Percentiles rank a stretch among this genome's conserved stretches.
Evolutionary conservation across 2,797 vertebrate genomes (phyloP).

Genomic region (Intellagama lesueurii): DNA sequence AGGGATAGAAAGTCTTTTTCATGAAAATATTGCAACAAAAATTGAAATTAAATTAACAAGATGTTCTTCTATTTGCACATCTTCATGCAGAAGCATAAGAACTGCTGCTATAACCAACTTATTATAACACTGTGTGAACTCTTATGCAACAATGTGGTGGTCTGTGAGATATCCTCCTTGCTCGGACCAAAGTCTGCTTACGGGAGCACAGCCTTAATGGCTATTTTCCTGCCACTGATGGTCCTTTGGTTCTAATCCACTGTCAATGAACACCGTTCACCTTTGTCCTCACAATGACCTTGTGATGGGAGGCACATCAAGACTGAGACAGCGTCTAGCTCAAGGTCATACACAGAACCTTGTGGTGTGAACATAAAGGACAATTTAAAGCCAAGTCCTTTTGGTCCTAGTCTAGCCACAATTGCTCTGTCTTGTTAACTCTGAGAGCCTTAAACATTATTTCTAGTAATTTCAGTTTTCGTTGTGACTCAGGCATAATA

Average conservation of each 20-base stretch:
- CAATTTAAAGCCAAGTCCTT: too few species aligned
- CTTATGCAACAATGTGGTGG: background rate
- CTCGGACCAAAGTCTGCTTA: too few species aligned
- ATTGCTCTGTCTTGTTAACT: too few species aligned
- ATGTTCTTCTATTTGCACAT: background rate
- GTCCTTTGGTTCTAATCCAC: background rate
- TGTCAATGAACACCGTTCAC: background rate
- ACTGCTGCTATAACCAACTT: background rate
- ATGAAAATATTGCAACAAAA: background rate
- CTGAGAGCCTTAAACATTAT: background rate
- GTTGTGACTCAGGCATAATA: background rate
- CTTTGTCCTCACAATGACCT: background rate
- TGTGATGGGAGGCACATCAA: background rate
- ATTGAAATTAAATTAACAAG: background rate
- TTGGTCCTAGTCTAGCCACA: background rate
- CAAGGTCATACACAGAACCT: background rate
- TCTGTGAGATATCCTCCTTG: too few species aligned
- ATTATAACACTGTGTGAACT: background rate
- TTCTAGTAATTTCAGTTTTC: background rate
- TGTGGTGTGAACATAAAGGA: background rate
- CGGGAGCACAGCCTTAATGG: background rate
- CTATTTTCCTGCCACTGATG: background rate
- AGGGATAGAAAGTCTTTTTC: background rate
- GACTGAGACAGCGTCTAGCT: too few species aligned
- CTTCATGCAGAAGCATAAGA: background rate